phyloP scores from a whole-genome alignment of 2,888 invertebrate genomes.

The Lydus trimaculatus region DNA sequence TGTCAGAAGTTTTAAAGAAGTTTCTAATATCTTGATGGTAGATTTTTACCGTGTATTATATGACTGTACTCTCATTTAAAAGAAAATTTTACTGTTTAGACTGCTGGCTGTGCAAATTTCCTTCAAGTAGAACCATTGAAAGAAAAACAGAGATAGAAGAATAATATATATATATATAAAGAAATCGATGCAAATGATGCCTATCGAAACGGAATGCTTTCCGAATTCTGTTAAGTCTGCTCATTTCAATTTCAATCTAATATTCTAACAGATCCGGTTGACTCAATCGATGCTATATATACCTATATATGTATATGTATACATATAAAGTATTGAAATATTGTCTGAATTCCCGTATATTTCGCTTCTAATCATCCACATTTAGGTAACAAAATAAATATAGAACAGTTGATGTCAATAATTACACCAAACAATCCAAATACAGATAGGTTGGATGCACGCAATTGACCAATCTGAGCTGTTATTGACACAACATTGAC shows the following conservation, averaged over 20 bases:
- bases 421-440: neutral
- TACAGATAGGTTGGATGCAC: neutral
- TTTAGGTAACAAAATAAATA: neutral
- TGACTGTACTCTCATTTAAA: neutral
- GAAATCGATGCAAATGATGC: slow-evolving; percentile 7
- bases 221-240: slow-evolving; percentile 7
- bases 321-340: no score
- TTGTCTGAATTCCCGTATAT: neutral
- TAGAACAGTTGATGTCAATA: neutral
- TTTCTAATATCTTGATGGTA: neutral
- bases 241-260: slow-evolving; percentile 9
- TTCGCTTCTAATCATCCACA: neutral
- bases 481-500: slow-evolving; percentile 2
- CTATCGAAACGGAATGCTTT: slow-evolving; percentile 2
- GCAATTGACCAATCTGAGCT: neutral
- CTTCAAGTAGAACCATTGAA: neutral
- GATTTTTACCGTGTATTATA: neutral
- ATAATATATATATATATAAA: neutral
- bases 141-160: neutral
- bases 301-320: neutral
- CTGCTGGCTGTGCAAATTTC: neutral
- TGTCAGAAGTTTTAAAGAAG: neutral
- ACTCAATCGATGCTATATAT: neutral
- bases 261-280: neutral
- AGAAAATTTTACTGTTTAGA: neutral